A percentile compares a stretch with the other conserved stretches of the same genome.
phyloP scores from a whole-genome alignment of 1,140 invertebrate genomes.

The Brachystomella parvula region DNA sequence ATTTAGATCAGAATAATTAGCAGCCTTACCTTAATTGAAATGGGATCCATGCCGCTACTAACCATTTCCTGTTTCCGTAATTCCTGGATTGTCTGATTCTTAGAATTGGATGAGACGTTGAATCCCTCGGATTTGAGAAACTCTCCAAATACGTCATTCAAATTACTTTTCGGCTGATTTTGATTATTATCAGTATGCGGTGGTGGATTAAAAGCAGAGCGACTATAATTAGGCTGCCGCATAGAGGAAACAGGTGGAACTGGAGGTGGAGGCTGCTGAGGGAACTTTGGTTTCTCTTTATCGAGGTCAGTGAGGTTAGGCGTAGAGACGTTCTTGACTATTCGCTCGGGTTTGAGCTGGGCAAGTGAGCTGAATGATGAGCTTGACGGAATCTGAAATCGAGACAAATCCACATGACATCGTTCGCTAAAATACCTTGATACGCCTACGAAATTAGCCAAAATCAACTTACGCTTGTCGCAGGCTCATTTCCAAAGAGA shows the following conservation, averaged over 20 bases:
- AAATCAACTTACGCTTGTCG: background rate
- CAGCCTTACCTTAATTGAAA: conserved; percentile 27
- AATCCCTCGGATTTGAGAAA: conserved; percentile 35
- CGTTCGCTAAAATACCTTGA: background rate
- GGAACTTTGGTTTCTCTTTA: background rate
- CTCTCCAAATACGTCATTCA: conserved; percentile 38
- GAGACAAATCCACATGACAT: background rate
- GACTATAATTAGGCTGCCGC: conserved; percentile 25
- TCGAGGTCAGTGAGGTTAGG: conserved; percentile 14
- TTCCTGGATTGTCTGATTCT: conserved; percentile 33
- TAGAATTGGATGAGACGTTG: conserved; percentile 6
- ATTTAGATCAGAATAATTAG: conserved; percentile 7
- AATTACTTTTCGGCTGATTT: conserved; percentile 10
- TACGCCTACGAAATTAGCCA: background rate
- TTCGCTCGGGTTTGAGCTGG: conserved; percentile 12
- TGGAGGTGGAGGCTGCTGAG: background rate
- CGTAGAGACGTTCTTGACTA: conserved; percentile 15
- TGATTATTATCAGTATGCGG: conserved; percentile 20
- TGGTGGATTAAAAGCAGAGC: conserved; percentile 22
- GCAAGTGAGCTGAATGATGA: conserved; percentile 11
- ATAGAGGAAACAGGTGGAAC: background rate
- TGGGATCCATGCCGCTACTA: conserved; percentile 25
- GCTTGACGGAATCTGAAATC: conserved; percentile 2
- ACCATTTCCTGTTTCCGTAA: conserved; percentile 30
- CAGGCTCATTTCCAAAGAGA: conserved; percentile 1